Evolutionary conservation across 2,797 vertebrate genomes (phyloP).

Genomic region (Anomalospiza imberbis): DNA sequence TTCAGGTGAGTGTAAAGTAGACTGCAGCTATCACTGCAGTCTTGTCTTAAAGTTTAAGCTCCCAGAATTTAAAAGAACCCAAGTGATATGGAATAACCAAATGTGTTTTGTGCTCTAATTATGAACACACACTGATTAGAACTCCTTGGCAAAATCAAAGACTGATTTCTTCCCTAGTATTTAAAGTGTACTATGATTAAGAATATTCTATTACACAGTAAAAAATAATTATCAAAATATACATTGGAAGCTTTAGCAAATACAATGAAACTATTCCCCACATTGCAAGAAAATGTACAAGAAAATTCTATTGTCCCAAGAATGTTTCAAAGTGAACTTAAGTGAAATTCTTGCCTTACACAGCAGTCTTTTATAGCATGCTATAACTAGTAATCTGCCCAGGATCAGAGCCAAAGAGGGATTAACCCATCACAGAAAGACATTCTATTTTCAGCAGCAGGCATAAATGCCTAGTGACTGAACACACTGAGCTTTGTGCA

Average conservation of each 20-base stretch:
- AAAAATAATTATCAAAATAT: not conserved
- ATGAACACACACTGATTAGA: not conserved
- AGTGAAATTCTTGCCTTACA: conserved; percentile 59
- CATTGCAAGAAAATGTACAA: not conserved
- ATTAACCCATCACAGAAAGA: conserved; percentile 78
- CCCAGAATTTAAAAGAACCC: not conserved
- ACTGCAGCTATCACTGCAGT: not conserved
- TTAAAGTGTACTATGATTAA: not conserved
- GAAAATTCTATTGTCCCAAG: not conserved
- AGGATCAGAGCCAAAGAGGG: conserved; percentile 73
- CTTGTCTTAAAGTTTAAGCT: not conserved
- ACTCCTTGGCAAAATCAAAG: not conserved
- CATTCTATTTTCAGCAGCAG: conserved; percentile 74
- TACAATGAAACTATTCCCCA: not conserved
- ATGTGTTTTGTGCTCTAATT: not conserved
- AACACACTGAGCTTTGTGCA: conserved; percentile 52
- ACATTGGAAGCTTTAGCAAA: not conserved
- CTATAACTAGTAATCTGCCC: conserved; percentile 69
- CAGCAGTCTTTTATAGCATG: conserved; percentile 58
- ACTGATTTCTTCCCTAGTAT: not conserved
- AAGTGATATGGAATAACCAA: not conserved
- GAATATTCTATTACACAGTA: not conserved
- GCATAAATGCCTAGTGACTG: conserved; percentile 69
- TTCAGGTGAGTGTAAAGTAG: not conserved
- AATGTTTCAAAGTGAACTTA: conserved; percentile 51